A percentile compares a stretch with the other conserved stretches of the same genome.
Conservation (phyloP, 2,888 invertebrate genomes). For the Lymantria dispar region DNA sequence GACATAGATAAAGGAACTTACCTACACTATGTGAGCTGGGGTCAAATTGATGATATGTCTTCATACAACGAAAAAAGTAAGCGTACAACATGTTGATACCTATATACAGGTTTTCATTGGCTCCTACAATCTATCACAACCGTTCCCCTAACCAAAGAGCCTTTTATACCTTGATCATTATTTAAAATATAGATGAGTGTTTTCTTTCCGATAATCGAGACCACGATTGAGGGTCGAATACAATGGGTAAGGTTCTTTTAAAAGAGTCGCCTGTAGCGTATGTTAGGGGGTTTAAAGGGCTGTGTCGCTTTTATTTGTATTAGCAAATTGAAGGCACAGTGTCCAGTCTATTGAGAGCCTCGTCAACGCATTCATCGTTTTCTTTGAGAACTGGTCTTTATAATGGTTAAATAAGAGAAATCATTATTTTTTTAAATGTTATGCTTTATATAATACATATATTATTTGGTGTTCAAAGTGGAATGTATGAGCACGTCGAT, state of each 20-base stretch:
- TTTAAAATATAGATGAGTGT: slow-evolving; percentile 82
- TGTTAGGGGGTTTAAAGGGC: slow-evolving; percentile 51
- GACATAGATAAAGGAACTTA: no score
- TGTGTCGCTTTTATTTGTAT: slow-evolving; percentile 71
- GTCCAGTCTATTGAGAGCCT: slow-evolving; percentile 63
- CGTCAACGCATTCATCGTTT: slow-evolving; percentile 29
- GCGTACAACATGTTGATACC: slow-evolving; percentile 11
- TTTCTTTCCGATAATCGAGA: slow-evolving; percentile 82
- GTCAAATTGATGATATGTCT: no score
- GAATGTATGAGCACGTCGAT: no score
- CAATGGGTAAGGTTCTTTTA: slow-evolving; percentile 66
- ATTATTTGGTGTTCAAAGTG: no score
- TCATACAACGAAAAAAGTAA: no score
- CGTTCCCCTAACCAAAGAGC: slow-evolving; percentile 43
- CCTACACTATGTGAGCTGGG: no score
- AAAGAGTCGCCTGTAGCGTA: slow-evolving; percentile 65
- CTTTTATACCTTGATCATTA: slow-evolving; percentile 71
- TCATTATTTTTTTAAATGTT: no score
- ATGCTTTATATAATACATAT: no score
- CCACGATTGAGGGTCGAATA: slow-evolving; percentile 73
- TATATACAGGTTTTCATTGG: slow-evolving; percentile 43
- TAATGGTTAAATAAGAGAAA: no score
- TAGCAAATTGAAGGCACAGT: slow-evolving; percentile 76
- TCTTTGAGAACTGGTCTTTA: no score
- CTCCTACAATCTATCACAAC: slow-evolving; percentile 73